Conservation (phyloP, 2,113 vertebrate species). For the Eclectus roratus region DNA sequence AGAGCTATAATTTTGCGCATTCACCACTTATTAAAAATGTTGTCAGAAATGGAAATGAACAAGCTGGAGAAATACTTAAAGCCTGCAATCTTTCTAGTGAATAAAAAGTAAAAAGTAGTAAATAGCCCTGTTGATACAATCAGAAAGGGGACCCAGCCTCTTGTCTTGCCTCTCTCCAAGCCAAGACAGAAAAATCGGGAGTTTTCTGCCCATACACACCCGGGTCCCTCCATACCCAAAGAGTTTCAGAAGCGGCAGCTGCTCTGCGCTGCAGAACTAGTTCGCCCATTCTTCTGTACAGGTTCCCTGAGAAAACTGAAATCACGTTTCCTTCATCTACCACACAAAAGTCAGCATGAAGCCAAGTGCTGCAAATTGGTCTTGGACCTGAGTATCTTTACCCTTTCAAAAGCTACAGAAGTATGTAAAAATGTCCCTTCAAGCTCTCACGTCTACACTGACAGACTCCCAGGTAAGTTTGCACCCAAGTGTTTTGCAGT, state of each 20-base stretch:
- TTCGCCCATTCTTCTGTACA: neutral
- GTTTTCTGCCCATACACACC: neutral
- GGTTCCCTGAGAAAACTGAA: neutral
- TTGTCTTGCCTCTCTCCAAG: neutral
- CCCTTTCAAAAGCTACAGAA: neutral
- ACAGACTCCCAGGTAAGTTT: neutral
- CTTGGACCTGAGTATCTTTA: neutral
- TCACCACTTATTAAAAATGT: neutral
- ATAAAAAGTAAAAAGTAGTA: neutral
- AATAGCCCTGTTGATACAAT: neutral
- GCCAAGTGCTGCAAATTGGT: neutral
- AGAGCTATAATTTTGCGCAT: neutral
- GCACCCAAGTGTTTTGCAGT: neutral
- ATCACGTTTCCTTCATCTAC: neutral
- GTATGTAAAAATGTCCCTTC: neutral
- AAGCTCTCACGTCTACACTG: neutral
- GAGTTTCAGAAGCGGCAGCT: neutral
- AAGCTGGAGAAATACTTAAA: neutral
- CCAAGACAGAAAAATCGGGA: neutral
- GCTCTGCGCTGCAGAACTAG: fast-evolving
- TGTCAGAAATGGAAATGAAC: slow-evolving; percentile 16
- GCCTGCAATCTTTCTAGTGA: neutral
- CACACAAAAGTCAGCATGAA: neutral
- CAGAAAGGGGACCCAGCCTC: neutral
- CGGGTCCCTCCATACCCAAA: neutral